Percentiles rank a stretch among this genome's conserved stretches.
These are phyloP conservation scores for Dione juno DNA, from an alignment of 2,888 invertebrate species.

Conservation along the genomic window DNA sequence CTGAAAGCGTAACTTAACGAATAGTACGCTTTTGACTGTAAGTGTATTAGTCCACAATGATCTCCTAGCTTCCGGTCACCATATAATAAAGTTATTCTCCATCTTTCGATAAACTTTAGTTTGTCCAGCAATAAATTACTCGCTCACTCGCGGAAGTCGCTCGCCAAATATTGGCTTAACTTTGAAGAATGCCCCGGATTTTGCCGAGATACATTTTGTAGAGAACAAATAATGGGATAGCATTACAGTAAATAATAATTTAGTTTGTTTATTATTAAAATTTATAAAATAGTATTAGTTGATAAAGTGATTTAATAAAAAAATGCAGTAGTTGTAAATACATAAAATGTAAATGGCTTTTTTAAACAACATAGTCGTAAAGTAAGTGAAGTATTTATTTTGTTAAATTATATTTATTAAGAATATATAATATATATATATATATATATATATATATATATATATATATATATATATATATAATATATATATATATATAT, in stretches of 20 bases:
- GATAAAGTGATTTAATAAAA: background rate
- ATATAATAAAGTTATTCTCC: constrained; percentile 83
- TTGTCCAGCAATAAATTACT: constrained; percentile 81
- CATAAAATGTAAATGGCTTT: no score
- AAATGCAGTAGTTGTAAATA: no score
- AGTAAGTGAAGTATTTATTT: no score
- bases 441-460: no score
- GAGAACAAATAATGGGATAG: constrained; percentile 57
- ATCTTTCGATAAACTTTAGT: constrained; percentile 83
- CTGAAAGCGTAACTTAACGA: background rate
- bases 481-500: no score
- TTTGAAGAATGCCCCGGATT: constrained; percentile 74
- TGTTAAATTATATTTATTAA: background rate
- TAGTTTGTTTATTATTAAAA: constrained; percentile 31
- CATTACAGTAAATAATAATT: constrained; percentile 37
- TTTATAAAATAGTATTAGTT: background rate
- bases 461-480: no score
- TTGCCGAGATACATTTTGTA: constrained; percentile 61
- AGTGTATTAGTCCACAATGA: constrained; percentile 54
- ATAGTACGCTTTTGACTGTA: constrained; percentile 50
- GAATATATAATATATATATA: background rate
- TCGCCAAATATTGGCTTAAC: constrained; percentile 82
- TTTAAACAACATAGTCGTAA: no score
- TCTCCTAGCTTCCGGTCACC: constrained; percentile 78
- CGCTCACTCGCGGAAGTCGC: constrained; percentile 71